Percentiles rank a stretch among this genome's conserved stretches.
phyloP scores from a whole-genome alignment of 2,888 invertebrate genomes.

The Rhagophthalmus giganteus region DNA sequence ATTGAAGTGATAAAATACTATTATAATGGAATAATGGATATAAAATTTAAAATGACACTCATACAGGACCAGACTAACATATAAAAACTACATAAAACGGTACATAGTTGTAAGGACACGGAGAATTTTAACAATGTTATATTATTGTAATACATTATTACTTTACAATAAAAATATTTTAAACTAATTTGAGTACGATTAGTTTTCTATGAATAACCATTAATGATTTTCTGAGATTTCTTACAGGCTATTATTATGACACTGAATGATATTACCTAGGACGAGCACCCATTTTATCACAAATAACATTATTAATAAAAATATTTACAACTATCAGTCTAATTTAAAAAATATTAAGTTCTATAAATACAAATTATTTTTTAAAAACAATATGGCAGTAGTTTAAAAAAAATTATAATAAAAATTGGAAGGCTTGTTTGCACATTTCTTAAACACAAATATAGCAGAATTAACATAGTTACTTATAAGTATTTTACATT shows the following conservation, averaged over 20 bases:
- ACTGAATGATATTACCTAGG: conserved; percentile 27
- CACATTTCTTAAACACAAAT: too few species aligned
- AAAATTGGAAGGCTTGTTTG: too few species aligned
- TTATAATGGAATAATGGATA: too few species aligned
- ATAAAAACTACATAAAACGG: conserved; percentile 22
- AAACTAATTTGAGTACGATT: conserved; percentile 10
- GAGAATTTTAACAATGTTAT: conserved; percentile 10
- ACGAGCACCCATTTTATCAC: conserved; percentile 36
- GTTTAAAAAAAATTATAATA: too few species aligned
- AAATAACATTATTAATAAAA: conserved; percentile 34
- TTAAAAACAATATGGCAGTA: too few species aligned
- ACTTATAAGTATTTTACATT: too few species aligned
- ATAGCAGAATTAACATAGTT: too few species aligned
- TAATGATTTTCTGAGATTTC: conserved; percentile 3
- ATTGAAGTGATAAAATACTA: too few species aligned
- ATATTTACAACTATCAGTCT: conserved; percentile 21
- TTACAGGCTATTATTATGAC: conserved; percentile 22
- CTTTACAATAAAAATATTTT: conserved; percentile 24
- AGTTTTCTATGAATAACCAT: conserved; percentile 8
- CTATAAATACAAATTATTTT: too few species aligned
- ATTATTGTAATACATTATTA: conserved; percentile 9
- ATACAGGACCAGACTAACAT: too few species aligned
- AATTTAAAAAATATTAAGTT: too few species aligned
- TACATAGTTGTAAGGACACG: conserved; percentile 24
- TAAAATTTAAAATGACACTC: conserved; percentile 10